phyloP scores from a whole-genome alignment of 2,797 vertebrate species.

The Kryptopterus vitreolus region DNA sequence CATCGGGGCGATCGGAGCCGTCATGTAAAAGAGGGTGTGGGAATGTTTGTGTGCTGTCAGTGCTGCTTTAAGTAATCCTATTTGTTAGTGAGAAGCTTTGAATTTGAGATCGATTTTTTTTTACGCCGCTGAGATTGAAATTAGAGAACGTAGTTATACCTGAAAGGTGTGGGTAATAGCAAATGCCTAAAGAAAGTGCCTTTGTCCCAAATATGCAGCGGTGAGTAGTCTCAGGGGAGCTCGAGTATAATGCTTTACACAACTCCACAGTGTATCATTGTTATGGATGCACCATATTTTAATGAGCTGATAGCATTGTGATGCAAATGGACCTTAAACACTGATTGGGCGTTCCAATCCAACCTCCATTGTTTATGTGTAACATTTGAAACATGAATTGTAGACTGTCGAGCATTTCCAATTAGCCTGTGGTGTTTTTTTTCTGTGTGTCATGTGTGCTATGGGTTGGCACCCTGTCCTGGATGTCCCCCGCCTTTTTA shows the following conservation, averaged over 20 bases:
- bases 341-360: too few species aligned
- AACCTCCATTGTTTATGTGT: too few species aligned
- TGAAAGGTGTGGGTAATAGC: neutral
- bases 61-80: neutral
- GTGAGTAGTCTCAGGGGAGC: neutral
- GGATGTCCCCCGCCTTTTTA: too few species aligned
- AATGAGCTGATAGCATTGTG: neutral
- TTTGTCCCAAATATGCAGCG: neutral
- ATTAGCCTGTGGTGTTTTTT: too few species aligned
- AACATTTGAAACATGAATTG: too few species aligned
- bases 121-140: neutral
- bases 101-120: neutral
- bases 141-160: neutral
- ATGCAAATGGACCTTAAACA: too few species aligned
- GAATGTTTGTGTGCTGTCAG: conserved; percentile 9
- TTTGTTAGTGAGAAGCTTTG: conserved; percentile 5
- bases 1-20: neutral
- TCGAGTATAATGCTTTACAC: neutral
- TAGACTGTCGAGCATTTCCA: too few species aligned
- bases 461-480: too few species aligned
- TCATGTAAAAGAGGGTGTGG: conserved; percentile 1
- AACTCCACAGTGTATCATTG: neutral
- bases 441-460: too few species aligned
- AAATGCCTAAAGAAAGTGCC: neutral
- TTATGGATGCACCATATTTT: neutral